Conservation (phyloP, 2,888 invertebrate species). For the Invenusta paracnida region DNA sequence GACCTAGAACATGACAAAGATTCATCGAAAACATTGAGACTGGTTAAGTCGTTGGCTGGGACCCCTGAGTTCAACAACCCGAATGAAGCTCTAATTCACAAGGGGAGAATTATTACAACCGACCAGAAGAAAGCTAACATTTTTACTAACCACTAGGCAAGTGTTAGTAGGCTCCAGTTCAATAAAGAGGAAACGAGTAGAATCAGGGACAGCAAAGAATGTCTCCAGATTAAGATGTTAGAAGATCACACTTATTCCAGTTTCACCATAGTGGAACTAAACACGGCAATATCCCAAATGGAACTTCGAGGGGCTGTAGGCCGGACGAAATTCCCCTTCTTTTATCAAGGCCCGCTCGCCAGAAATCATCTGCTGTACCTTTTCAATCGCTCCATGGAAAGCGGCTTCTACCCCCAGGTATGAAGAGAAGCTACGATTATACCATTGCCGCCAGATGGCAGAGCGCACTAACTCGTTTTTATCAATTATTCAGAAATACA, state of each 20-base stretch:
- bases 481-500: no score
- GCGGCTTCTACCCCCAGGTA: background rate
- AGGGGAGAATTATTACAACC: no score
- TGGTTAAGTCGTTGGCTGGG: background rate
- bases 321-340: background rate
- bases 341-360: background rate
- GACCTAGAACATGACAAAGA: background rate
- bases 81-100: no score
- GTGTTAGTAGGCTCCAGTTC: background rate
- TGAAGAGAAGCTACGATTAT: background rate
- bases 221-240: background rate
- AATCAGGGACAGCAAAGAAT: background rate
- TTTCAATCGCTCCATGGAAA: background rate
- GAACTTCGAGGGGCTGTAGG: background rate
- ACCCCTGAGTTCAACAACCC: background rate
- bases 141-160: background rate
- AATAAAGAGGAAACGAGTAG: background rate
- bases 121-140: background rate
- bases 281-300: background rate
- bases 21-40: background rate
- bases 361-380: background rate
- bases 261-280: background rate
- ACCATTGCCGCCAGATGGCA: no score
- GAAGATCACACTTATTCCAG: background rate
- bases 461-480: no score